These are phyloP conservation scores for Standfussiana lucernea DNA, from an alignment of 2,888 invertebrate genomes.

Conservation along the genomic window DNA sequence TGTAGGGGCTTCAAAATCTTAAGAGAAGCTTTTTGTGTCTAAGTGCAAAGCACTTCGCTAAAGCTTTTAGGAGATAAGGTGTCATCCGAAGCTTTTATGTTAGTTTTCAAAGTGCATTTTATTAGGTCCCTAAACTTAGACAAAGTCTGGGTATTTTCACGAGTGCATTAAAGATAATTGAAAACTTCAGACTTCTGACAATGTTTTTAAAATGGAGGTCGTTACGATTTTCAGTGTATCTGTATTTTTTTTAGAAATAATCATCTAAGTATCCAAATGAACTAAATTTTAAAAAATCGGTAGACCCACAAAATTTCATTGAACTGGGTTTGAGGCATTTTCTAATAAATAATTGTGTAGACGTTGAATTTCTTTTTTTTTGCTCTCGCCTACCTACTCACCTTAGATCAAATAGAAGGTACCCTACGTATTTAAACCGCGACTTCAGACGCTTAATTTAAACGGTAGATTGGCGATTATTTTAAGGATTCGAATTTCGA, in stretches of 20 bases:
- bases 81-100: background rate
- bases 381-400: background rate
- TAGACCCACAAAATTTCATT: background rate
- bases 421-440: background rate
- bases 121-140: background rate
- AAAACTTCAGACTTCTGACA: background rate
- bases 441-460: background rate
- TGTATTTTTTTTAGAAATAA: background rate
- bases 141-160: conserved; percentile 7
- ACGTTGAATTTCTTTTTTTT: background rate
- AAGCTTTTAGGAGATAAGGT: conserved; percentile 25
- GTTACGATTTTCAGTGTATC: background rate
- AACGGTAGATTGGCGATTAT: background rate
- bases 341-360: background rate
- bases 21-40: conserved; percentile 20
- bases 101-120: background rate
- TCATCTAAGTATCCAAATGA: background rate
- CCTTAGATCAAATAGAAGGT: background rate
- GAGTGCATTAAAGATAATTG: background rate
- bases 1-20: conserved; percentile 10
- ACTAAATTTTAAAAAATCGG: background rate
- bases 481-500: background rate
- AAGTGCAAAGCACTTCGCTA: conserved; percentile 21
- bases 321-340: background rate
- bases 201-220: background rate